These are phyloP conservation scores for Propithecus coquereli DNA, from an alignment of 2,113 vertebrate genomes.

Conservation along the genomic window DNA sequence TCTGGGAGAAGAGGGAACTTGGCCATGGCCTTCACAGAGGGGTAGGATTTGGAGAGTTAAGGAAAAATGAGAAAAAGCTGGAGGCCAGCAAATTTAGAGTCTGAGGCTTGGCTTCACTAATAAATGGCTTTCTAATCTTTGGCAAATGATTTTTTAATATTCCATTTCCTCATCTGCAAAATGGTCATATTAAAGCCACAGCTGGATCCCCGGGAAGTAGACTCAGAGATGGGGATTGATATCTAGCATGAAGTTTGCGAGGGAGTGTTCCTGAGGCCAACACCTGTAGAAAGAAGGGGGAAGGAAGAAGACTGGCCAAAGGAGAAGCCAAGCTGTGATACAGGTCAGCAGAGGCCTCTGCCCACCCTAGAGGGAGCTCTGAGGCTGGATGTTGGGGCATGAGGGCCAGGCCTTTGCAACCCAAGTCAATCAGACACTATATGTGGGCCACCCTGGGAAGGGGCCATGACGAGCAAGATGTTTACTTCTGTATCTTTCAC, in stretches of 20 bases:
- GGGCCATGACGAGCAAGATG: neutral
- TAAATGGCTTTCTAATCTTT: neutral
- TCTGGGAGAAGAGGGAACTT: neutral
- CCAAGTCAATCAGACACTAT: neutral
- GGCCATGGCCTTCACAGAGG: neutral
- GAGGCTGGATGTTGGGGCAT: neutral
- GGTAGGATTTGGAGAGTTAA: neutral
- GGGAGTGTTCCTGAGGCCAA: neutral
- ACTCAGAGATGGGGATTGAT: neutral
- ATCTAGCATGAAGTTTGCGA: neutral
- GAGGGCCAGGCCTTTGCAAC: neutral
- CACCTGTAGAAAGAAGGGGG: neutral
- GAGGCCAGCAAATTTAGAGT: neutral
- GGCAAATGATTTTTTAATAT: neutral
- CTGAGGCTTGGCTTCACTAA: neutral
- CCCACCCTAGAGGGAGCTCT: neutral
- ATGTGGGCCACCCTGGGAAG: neutral
- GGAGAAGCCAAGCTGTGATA: neutral
- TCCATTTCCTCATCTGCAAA: neutral
- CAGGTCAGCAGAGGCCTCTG: neutral
- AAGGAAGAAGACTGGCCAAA: neutral
- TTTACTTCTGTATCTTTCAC: neutral
- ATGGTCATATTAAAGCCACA: neutral
- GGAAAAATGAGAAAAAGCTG: neutral
- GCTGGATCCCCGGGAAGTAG: neutral